Evolutionary conservation across 2,888 invertebrate species (phyloP).

Genomic region (Acronicta psi): DNA sequence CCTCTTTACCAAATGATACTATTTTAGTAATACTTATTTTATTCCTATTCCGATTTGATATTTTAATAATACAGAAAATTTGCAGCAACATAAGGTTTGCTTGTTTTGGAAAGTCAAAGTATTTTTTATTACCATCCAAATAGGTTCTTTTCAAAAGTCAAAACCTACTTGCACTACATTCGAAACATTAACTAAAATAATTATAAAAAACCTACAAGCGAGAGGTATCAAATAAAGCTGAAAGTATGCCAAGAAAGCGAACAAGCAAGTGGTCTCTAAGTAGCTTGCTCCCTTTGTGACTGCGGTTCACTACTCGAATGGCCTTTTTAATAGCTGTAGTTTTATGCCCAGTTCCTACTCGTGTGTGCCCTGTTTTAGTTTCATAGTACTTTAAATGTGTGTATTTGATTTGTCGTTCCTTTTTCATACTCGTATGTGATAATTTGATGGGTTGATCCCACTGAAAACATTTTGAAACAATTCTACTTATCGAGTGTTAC

Average conservation of each 20-base stretch:
- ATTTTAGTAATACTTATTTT: no score
- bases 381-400: slow-evolving; percentile 28
- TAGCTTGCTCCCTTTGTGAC: slow-evolving; percentile 74
- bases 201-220: slow-evolving; percentile 47
- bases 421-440: no score
- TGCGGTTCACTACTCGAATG: slow-evolving; percentile 71
- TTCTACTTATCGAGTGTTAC: no score
- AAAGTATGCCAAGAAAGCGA: slow-evolving; percentile 77
- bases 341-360: slow-evolving; percentile 57
- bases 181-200: slow-evolving; percentile 40
- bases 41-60: no score
- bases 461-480: not conserved
- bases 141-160: not conserved
- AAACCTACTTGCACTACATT: not conserved
- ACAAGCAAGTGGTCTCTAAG: slow-evolving; percentile 70
- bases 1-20: no score
- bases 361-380: slow-evolving; percentile 52
- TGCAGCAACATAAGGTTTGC: no score
- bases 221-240: slow-evolving; percentile 66
- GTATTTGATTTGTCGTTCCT: slow-evolving; percentile 15
- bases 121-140: no score
- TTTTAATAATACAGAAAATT: no score
- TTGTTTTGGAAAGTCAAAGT: no score
- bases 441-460: not conserved
- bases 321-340: slow-evolving; percentile 69